phyloP scores from a whole-genome alignment of 1,140 invertebrate genomes.

The Lepidurus apus region DNA sequence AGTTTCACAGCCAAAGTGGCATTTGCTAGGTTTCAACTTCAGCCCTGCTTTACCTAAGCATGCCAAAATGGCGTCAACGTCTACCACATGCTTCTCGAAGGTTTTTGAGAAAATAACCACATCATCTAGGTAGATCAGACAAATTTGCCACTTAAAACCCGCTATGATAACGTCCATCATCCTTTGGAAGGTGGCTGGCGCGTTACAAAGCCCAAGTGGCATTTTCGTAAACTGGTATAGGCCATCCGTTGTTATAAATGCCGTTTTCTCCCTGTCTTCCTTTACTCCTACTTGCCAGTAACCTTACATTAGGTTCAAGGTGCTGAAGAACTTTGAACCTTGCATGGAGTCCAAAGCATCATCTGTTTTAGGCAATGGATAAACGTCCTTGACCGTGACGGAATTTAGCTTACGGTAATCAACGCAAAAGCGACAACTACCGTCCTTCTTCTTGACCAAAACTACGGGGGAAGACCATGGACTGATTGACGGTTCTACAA shows the following conservation, averaged over 20 bases:
- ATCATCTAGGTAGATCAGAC: conserved; percentile 28
- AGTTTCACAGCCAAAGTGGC: conserved; percentile 22
- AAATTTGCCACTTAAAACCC: not conserved
- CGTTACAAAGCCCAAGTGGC: conserved; percentile 35
- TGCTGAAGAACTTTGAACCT: not conserved
- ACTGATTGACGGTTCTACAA: conserved; percentile 47
- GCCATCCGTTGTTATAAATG: not conserved
- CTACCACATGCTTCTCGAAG: conserved; percentile 26
- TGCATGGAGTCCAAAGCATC: no score
- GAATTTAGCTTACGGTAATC: no score
- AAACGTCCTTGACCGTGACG: no score
- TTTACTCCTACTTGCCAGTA: not conserved
- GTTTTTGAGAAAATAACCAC: conserved; percentile 27
- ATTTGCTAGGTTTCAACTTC: not conserved
- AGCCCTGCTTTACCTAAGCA: not conserved
- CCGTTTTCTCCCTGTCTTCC: no score
- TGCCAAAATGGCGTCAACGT: not conserved
- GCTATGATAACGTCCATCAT: conserved; percentile 30
- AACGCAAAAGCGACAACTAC: not conserved
- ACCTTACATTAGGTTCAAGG: no score
- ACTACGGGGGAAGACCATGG: conserved; percentile 49
- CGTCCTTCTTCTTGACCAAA: conserved; percentile 51
- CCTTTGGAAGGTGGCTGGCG: conserved; percentile 38
- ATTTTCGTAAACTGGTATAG: conserved; percentile 40
- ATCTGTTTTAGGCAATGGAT: no score